Evolutionary conservation across 2,888 invertebrate genomes (phyloP).

Genomic region (Melanophora roralis): DNA sequence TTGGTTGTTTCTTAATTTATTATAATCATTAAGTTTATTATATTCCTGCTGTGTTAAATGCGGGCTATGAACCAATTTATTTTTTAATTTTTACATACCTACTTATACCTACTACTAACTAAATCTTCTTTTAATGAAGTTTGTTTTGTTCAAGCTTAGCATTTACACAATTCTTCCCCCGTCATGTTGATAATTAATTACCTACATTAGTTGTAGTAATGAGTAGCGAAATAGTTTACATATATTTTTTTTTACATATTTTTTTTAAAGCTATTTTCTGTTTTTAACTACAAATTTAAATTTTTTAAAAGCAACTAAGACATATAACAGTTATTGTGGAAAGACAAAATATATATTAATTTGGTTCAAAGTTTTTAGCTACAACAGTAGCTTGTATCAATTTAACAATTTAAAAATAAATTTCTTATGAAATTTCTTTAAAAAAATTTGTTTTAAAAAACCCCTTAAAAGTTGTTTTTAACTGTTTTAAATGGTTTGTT

Average conservation of each 20-base stretch:
- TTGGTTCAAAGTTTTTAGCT: too few species aligned
- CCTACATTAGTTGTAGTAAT: conserved; percentile 52
- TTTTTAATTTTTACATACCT: conserved; percentile 28
- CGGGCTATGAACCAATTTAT: conserved; percentile 54
- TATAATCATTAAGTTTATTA: conserved; percentile 48
- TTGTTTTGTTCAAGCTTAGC: conserved; percentile 10
- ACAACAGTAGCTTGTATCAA: too few species aligned
- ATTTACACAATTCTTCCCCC: conserved; percentile 43
- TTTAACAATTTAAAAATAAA: too few species aligned
- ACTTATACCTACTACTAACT: too few species aligned
- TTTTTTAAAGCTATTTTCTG: not conserved
- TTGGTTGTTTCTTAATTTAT: conserved; percentile 45
- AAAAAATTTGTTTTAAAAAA: too few species aligned
- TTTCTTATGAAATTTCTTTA: too few species aligned
- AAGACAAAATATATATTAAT: too few species aligned
- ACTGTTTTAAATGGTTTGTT: too few species aligned
- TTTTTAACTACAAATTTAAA: too few species aligned
- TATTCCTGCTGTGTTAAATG: conserved; percentile 54
- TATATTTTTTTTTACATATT: not conserved
- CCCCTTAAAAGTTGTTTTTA: too few species aligned
- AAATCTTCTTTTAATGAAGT: conserved; percentile 41
- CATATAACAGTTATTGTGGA: too few species aligned
- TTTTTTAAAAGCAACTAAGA: too few species aligned
- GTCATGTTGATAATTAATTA: conserved; percentile 64
- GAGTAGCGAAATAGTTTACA: conserved; percentile 38